Conservation (phyloP, 1,140 invertebrate species). For the Drosophila ananassae region DNA sequence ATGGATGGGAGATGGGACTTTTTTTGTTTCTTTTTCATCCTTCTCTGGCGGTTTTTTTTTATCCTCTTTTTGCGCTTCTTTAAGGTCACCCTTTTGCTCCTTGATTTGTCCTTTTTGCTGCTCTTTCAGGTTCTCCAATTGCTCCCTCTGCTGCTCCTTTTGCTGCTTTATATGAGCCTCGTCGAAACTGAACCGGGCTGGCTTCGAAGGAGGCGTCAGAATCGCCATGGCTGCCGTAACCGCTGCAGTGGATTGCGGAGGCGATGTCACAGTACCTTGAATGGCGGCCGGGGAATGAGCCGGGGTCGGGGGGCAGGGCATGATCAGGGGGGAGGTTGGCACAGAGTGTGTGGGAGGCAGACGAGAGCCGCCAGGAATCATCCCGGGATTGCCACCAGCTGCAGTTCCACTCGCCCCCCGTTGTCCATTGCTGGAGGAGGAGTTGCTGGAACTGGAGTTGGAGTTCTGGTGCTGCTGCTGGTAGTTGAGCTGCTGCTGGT, state of each 20-base stretch:
- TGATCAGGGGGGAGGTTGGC: slow-evolving; percentile 88
- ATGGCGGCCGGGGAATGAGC: slow-evolving; percentile 81
- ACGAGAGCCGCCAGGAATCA: slow-evolving; percentile 22
- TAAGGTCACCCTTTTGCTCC: slow-evolving; percentile 19
- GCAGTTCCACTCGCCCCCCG: slow-evolving; percentile 18
- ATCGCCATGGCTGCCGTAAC: slow-evolving; percentile 79
- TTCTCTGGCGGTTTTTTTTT: slow-evolving; percentile 16
- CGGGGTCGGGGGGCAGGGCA: slow-evolving; percentile 84
- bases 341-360: slow-evolving; percentile 85
- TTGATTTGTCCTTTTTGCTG: slow-evolving; percentile 24
- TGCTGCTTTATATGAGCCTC: slow-evolving; percentile 74
- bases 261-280: slow-evolving; percentile 64
- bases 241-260: slow-evolving; percentile 64
- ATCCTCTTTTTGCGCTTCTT: slow-evolving; percentile 14
- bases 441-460: slow-evolving; percentile 84
- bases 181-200: slow-evolving; percentile 73
- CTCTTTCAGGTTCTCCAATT: slow-evolving; percentile 28
- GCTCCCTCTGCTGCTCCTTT: slow-evolving; percentile 17
- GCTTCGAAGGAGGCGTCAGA: slow-evolving; percentile 60
- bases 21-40: neutral
- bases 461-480: slow-evolving; percentile 84
- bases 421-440: slow-evolving; percentile 71
- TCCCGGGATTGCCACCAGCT: slow-evolving; percentile 8
- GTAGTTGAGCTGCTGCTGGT: slow-evolving; percentile 74
- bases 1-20: slow-evolving; percentile 7